Evolutionary conservation across 2,113 vertebrate genomes (phyloP).

Genomic region (Callocephalon fimbriatum): DNA sequence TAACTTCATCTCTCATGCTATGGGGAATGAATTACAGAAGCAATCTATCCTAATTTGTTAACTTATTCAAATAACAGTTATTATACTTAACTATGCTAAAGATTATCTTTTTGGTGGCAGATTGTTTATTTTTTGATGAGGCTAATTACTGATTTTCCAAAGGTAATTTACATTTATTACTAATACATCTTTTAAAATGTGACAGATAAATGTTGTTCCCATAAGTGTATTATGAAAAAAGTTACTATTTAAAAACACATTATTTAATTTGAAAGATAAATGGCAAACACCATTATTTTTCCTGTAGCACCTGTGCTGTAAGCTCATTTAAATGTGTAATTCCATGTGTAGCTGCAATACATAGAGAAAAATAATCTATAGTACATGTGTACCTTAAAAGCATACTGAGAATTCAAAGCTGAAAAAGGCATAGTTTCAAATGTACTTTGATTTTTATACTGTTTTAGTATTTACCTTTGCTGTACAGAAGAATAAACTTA

Average conservation of each 20-base stretch:
- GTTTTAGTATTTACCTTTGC: constrained; percentile 58
- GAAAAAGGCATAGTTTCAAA: constrained; percentile 64
- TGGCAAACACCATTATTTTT: constrained; percentile 87
- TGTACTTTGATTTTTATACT: constrained; percentile 60
- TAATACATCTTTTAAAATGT: constrained; percentile 88
- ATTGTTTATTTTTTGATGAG: constrained; percentile 90
- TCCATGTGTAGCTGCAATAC: constrained; percentile 77
- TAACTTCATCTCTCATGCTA: constrained; percentile 84
- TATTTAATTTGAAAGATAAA: constrained; percentile 89
- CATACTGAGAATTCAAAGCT: constrained; percentile 71
- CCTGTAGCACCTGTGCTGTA: constrained; percentile 82
- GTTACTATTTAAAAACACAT: constrained; percentile 89
- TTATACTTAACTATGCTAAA: constrained; percentile 89
- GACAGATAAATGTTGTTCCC: constrained; percentile 89
- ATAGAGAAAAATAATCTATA: constrained; percentile 73
- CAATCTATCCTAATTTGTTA: constrained; percentile 89
- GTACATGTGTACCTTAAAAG: constrained; percentile 78
- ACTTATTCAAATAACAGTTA: constrained; percentile 90
- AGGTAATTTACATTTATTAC: constrained; percentile 89
- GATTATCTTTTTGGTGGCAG: constrained; percentile 89
- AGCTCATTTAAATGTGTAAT: constrained; percentile 87
- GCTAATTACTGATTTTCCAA: constrained; percentile 89
- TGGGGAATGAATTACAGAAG: constrained; percentile 86
- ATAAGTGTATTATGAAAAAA: constrained; percentile 88
- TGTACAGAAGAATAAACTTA: constrained; percentile 52